A percentile compares a stretch with the other conserved stretches of the same genome.
Conservation (phyloP, 2,797 vertebrate genomes). For the Pseudochirops cupreus region DNA sequence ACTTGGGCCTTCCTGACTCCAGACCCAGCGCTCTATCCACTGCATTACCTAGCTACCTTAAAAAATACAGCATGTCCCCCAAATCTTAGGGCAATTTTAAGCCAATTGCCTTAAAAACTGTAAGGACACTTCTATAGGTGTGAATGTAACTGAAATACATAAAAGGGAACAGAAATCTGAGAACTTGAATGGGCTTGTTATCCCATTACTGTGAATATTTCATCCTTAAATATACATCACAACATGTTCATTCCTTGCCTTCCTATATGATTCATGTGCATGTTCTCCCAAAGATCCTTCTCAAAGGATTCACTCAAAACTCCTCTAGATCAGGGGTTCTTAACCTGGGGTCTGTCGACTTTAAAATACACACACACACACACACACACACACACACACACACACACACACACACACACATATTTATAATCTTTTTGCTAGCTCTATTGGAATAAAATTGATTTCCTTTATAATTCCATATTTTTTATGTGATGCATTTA, state of each 20-base stretch:
- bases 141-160: not conserved
- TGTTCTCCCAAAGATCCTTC: not conserved
- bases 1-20: not conserved
- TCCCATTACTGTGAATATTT: not conserved
- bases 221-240: not conserved
- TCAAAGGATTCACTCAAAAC: not conserved
- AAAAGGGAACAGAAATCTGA: not conserved
- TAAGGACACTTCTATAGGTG: not conserved
- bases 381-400: not conserved
- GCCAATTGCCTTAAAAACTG: not conserved
- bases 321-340: not conserved
- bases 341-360: not conserved
- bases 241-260: not conserved
- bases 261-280: not conserved
- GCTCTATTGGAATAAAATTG: not conserved
- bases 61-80: not conserved
- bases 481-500: not conserved
- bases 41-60: not conserved
- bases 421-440: not conserved
- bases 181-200: not conserved
- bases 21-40: not conserved
- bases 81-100: not conserved
- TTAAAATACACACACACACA: not conserved
- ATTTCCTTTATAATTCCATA: not conserved
- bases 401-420: not conserved